phyloP scores from a whole-genome alignment of 2,113 vertebrate species.

The Hoplias malabaricus region DNA sequence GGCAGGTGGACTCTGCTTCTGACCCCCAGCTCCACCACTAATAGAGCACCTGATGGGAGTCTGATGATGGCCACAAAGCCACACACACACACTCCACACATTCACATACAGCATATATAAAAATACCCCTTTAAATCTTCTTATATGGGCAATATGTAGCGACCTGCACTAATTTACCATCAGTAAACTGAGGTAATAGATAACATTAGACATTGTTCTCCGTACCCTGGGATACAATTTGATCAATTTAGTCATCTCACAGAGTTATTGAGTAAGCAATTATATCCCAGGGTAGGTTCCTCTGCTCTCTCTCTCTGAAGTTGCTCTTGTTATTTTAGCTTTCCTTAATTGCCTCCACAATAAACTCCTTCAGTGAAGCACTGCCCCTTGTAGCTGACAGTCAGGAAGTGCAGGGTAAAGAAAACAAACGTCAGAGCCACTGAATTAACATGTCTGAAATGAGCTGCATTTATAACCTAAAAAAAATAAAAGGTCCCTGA shows the following conservation, averaged over 20 bases:
- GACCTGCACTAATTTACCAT: constrained; percentile 47
- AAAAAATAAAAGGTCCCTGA: not conserved
- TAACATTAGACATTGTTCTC: constrained; percentile 65
- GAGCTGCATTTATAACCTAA: not conserved
- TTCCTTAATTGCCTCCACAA: constrained; percentile 66
- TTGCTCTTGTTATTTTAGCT: constrained; percentile 52
- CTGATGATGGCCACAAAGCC: constrained; percentile 75
- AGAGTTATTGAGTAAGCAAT: constrained; percentile 67
- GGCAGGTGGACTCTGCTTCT: constrained; percentile 69
- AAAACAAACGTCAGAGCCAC: constrained; percentile 71
- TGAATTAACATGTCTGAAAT: constrained; percentile 55
- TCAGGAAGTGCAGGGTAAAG: constrained; percentile 74
- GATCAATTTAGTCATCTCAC: constrained; percentile 68
- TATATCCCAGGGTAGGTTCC: constrained; percentile 50
- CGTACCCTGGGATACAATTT: constrained; percentile 60
- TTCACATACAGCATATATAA: not conserved
- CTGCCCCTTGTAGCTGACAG: constrained; percentile 72
- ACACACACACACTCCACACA: constrained; percentile 41
- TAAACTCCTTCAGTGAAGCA: constrained; percentile 68
- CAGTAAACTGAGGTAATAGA: constrained; percentile 61
- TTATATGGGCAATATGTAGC: constrained; percentile 51
- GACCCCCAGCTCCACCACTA: constrained; percentile 74
- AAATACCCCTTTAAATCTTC: constrained; percentile 13
- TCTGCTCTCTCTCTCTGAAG: constrained; percentile 45
- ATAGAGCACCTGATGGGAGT: constrained; percentile 78